A percentile compares a stretch with the other conserved stretches of the same genome.
Evolutionary conservation across 1,140 invertebrate species (phyloP).

Genomic region (Nasonia vitripennis): DNA sequence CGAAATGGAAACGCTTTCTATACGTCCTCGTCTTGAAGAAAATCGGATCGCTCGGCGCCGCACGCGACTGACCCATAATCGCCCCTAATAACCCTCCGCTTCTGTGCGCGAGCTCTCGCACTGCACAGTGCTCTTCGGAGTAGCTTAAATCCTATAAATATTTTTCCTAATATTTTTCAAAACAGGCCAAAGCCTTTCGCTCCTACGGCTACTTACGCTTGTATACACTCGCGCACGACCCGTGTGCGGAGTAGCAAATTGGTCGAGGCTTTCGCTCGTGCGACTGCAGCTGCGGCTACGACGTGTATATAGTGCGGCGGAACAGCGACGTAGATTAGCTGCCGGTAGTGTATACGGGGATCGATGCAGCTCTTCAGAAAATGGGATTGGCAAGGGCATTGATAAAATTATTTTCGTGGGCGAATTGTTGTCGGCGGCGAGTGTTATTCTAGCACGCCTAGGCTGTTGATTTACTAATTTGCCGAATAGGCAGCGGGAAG

Average conservation of each 20-base stretch:
- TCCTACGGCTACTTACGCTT: neutral
- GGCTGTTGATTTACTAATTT: slow-evolving; percentile 18
- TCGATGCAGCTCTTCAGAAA: neutral
- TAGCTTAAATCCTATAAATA: slow-evolving; percentile 70
- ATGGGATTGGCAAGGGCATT: neutral
- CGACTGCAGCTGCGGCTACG: neutral
- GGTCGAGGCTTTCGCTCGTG: neutral
- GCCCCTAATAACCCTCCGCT: slow-evolving; percentile 62
- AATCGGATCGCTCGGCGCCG: slow-evolving; percentile 61
- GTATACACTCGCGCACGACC: no score
- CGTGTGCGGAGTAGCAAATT: neutral
- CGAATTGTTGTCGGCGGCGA: neutral
- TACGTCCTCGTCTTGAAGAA: neutral
- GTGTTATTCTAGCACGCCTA: slow-evolving; percentile 15
- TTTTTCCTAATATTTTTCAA: slow-evolving; percentile 71
- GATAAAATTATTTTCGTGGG: neutral
- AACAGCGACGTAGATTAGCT: neutral
- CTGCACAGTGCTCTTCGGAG: neutral
- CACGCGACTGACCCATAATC: slow-evolving; percentile 64
- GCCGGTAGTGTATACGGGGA: neutral
- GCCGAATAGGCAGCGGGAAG: neutral
- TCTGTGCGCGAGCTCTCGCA: slow-evolving; percentile 1
- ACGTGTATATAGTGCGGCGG: neutral
- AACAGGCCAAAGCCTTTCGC: slow-evolving; percentile 54
- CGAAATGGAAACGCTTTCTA: slow-evolving; percentile 50